These are phyloP conservation scores for Frankliniella intonsa DNA, from an alignment of 2,888 invertebrate genomes.

Conservation along the genomic window DNA sequence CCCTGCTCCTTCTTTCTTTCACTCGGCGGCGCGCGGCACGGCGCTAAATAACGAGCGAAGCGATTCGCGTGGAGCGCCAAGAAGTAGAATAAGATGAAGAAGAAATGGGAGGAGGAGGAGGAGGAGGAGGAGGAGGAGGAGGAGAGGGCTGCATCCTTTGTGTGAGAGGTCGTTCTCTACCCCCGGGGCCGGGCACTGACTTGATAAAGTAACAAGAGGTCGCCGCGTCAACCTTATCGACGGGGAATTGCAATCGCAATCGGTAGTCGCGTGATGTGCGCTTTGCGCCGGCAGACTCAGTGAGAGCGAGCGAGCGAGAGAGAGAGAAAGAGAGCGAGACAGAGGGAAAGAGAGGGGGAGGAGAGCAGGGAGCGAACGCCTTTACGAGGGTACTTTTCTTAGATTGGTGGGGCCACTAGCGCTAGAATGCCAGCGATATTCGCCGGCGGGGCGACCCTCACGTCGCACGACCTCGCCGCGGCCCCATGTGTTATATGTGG, in stretches of 20 bases:
- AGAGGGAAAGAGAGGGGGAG: neutral
- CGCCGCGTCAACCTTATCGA: neutral
- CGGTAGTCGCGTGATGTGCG: neutral
- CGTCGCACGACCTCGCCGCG: too few relatives aligned
- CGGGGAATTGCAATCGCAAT: neutral
- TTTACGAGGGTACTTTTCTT: too few relatives aligned
- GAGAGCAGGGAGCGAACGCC: too few relatives aligned
- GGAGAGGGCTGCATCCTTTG: neutral
- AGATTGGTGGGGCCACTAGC: too few relatives aligned
- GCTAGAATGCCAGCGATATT: too few relatives aligned
- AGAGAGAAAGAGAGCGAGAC: neutral
- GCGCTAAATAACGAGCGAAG: neutral
- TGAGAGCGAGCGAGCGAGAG: neutral
- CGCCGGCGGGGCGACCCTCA: too few relatives aligned
- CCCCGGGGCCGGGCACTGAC: neutral
- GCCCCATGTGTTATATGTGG: too few relatives aligned
- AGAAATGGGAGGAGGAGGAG: neutral
- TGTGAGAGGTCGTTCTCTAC: neutral
- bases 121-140: neutral
- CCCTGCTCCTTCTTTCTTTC: neutral
- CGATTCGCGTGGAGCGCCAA: neutral
- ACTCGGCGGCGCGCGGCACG: neutral
- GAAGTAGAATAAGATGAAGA: neutral
- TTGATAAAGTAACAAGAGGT: neutral
- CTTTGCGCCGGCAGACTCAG: neutral